A percentile compares a stretch with the other conserved stretches of the same genome.
Conservation (phyloP, 2,888 invertebrate genomes). For the Epistrophe grossulariae region DNA sequence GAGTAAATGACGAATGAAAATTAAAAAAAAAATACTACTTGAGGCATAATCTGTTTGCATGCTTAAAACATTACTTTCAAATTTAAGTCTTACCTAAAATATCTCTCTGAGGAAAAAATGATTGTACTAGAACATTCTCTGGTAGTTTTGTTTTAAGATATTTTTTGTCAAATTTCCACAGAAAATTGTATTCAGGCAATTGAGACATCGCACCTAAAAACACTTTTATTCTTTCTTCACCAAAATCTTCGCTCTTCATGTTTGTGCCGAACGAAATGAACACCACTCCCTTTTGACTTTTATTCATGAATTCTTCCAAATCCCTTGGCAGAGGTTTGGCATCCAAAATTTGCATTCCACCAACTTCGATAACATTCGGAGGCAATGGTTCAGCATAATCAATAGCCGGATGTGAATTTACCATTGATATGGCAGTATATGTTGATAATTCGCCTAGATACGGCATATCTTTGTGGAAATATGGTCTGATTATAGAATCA, state of each 20-base stretch:
- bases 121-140: slow-evolving; percentile 75
- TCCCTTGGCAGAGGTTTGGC: slow-evolving; percentile 78
- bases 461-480: slow-evolving; percentile 75
- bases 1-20: too few species aligned
- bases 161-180: slow-evolving; percentile 81
- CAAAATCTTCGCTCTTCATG: slow-evolving; percentile 76
- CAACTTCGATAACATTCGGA: slow-evolving; percentile 82
- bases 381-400: slow-evolving; percentile 81
- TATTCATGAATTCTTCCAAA: slow-evolving; percentile 79
- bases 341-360: slow-evolving; percentile 81
- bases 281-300: slow-evolving; percentile 80
- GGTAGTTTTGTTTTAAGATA: slow-evolving; percentile 71
- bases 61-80: too few species aligned
- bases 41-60: too few species aligned
- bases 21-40: too few species aligned
- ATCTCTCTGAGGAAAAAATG: slow-evolving; percentile 77
- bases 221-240: slow-evolving; percentile 70
- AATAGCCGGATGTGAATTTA: slow-evolving; percentile 81
- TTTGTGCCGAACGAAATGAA: slow-evolving; percentile 81
- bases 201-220: slow-evolving; percentile 76
- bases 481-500: slow-evolving; percentile 76
- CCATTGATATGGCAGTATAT: slow-evolving; percentile 78
- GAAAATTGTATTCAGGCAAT: slow-evolving; percentile 80
- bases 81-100: slow-evolving; percentile 80
- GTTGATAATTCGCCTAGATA: slow-evolving; percentile 76